Percentiles rank a stretch among this genome's conserved stretches.
phyloP scores from a whole-genome alignment of 1,140 invertebrate genomes.

The Lasioglossum albipes region DNA sequence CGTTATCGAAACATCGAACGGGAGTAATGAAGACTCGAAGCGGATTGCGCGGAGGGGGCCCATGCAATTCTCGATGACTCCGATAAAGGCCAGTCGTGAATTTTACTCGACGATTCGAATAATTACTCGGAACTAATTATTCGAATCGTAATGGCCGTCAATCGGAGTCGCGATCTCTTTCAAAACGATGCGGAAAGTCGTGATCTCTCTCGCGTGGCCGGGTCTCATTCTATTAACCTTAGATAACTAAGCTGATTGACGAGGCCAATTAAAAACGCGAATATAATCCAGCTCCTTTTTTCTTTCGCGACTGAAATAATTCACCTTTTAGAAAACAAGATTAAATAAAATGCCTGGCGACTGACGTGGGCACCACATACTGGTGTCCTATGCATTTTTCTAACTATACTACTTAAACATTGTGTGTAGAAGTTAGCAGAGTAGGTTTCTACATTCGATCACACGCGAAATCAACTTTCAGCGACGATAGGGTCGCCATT shows the following conservation, averaged over 20 bases:
- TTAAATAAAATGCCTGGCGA: too few species aligned
- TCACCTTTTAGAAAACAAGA: too few species aligned
- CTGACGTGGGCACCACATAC: too few species aligned
- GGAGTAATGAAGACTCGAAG: background rate
- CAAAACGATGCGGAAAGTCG: too few species aligned
- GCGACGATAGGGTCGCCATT: background rate
- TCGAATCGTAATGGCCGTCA: constrained; percentile 1
- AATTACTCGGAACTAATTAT: constrained; percentile 4
- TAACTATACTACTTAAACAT: too few species aligned
- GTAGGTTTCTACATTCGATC: background rate
- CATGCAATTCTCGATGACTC: background rate
- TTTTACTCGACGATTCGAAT: background rate
- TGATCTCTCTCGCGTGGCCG: too few species aligned
- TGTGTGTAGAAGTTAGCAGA: background rate
- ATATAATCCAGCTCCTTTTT: too few species aligned
- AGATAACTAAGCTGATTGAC: too few species aligned
- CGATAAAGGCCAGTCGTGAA: constrained; percentile 1
- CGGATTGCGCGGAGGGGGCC: background rate
- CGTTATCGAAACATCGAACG: constrained; percentile 7
- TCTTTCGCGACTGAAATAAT: too few species aligned
- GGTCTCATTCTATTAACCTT: too few species aligned
- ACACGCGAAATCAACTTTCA: constrained; percentile 10
- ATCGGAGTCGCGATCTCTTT: background rate
- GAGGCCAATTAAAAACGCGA: too few species aligned
- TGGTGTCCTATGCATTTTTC: too few species aligned